Evolutionary conservation across 2,797 vertebrate genomes (phyloP).

Genomic region (Neoniphon sammara): DNA sequence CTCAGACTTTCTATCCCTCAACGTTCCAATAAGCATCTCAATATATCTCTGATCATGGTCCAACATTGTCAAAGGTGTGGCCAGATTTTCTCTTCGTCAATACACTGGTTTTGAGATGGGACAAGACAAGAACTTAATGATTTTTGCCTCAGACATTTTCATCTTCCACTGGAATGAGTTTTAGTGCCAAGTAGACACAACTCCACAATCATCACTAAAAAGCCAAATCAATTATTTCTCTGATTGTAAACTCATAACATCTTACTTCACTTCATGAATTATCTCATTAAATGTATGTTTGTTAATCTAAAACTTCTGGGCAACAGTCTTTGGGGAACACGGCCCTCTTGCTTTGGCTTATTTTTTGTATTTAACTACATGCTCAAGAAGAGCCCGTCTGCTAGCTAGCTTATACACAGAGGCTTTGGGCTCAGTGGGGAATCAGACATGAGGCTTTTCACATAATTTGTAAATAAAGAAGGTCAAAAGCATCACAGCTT

Average conservation of each 20-base stretch:
- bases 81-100: conserved; percentile 3
- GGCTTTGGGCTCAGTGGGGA: conserved; percentile 46
- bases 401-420: conserved; percentile 12
- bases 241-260: neutral
- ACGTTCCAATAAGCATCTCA: conserved; percentile 1
- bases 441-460: neutral
- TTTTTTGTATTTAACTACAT: conserved; percentile 29
- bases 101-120: conserved; percentile 13
- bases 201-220: neutral
- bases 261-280: neutral
- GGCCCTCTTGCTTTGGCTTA: conserved; percentile 40
- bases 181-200: neutral
- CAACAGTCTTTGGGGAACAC: conserved; percentile 21
- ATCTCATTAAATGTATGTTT: conserved; percentile 23
- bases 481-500: conserved; percentile 72
- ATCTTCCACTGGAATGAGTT: conserved; percentile 1
- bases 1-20: neutral
- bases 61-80: conserved; percentile 9
- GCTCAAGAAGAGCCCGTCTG: conserved; percentile 16
- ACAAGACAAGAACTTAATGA: neutral
- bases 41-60: conserved; percentile 17
- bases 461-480: conserved; percentile 53
- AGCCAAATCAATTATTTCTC: neutral
- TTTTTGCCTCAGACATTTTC: neutral
- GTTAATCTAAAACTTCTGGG: conserved; percentile 11